phyloP scores from a whole-genome alignment of 2,888 invertebrate genomes.

The Microctonus hyperodae region DNA sequence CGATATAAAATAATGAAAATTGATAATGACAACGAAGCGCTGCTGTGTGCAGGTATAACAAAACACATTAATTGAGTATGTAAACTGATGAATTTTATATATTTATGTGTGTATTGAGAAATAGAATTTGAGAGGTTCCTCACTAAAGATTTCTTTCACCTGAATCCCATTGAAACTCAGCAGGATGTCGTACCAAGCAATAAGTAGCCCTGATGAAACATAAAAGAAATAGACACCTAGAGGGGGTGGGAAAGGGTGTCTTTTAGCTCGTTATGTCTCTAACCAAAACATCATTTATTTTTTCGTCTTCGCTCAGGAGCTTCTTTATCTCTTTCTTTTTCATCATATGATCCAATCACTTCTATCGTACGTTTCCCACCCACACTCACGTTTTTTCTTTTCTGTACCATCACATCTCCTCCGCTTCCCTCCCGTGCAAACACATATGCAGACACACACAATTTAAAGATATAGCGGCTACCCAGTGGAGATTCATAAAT shows the following conservation, averaged over 20 bases:
- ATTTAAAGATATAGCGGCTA: slow-evolving; percentile 13
- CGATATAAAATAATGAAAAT: neutral
- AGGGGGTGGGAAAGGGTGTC: neutral
- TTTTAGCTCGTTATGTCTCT: neutral
- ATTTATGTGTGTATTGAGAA: neutral
- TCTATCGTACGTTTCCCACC: slow-evolving; percentile 18
- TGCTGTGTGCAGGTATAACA: too few relatives aligned
- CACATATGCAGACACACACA: neutral
- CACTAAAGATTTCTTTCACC: slow-evolving; percentile 41
- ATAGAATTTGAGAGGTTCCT: neutral
- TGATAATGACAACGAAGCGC: neutral
- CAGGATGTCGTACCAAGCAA: slow-evolving; percentile 44
- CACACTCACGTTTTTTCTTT: slow-evolving; percentile 32
- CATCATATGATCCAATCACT: slow-evolving; percentile 36
- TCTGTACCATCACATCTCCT: slow-evolving; percentile 1
- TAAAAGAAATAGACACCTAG: slow-evolving; percentile 21
- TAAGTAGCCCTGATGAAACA: slow-evolving; percentile 31
- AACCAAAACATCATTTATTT: slow-evolving; percentile 17
- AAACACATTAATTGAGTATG: neutral
- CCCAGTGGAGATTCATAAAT: slow-evolving; percentile 61
- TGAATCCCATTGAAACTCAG: slow-evolving; percentile 52
- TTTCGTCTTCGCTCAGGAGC: neutral
- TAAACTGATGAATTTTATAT: neutral
- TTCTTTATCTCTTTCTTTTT: slow-evolving; percentile 22
- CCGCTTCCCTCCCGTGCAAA: neutral